Evolutionary conservation across 2,888 invertebrate species (phyloP), one percentile per base, ranked within the genome.

Genomic region (Adelphocoris suturalis): DNA sequence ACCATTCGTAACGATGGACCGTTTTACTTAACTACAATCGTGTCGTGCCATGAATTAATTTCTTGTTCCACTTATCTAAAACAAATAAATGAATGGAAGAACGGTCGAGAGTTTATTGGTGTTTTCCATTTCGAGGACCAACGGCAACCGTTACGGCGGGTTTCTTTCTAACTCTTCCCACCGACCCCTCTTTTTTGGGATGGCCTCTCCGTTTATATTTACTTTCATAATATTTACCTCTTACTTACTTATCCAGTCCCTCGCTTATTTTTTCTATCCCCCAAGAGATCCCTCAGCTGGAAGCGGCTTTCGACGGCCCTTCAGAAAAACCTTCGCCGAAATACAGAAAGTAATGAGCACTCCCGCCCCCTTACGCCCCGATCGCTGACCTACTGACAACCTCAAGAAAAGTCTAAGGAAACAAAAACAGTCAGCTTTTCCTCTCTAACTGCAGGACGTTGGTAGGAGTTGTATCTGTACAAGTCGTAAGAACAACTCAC

Each of bases 151-250:
- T 61, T 23, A 19, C 61, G n/a, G n/a, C 27, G 19, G 16, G 57
- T n/a, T 68, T 23, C 13, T 23, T 23, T 11, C 52, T 11, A 13
- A 14, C 5, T 68, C 68, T 12, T 23, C 13, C 23, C 19, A 19
- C 23, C 11, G 27, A 2, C 61, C 16, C 19, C 61, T 19, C 9
- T 19, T 61, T 19, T 61, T 19, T 12, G 11, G 68, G 37, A 2
- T 37, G 37, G 68, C 23, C 68, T 12, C 68, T 9, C 9, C 68
- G 68, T 68, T 68, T 3, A 23, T 68, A 9, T 68, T 68, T 68
- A 68, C 68, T 68, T 23, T 68, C 68, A 68, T 68, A 68, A 68
- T 68, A 68, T 68, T 68, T 68, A 68, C 68, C 68, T 68, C 52
- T 52, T 52, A 52, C 52, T 52, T 52, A 52, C 68, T 68, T 68